These are phyloP conservation scores for Ctenosaura bakeri DNA, from an alignment of 2,797 vertebrate genomes.

Conservation along the genomic window DNA sequence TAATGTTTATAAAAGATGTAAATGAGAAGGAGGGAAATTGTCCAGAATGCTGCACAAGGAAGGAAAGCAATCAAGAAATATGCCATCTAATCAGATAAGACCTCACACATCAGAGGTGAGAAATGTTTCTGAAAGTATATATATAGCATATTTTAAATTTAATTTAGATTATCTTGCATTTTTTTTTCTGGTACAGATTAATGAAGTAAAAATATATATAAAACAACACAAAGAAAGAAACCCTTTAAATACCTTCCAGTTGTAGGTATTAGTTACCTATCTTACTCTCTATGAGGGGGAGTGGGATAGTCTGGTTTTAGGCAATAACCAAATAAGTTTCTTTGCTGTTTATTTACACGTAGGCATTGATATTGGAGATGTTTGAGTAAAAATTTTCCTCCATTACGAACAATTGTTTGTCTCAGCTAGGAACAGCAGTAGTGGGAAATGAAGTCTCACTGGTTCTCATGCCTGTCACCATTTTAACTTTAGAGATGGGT, in stretches of 20 bases:
- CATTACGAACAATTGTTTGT: background rate
- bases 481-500: background rate
- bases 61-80: slow-evolving; percentile 54
- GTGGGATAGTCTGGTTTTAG: background rate
- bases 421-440: slow-evolving; percentile 1
- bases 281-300: background rate
- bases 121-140: slow-evolving; percentile 15
- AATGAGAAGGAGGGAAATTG: background rate
- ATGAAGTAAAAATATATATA: rapidly evolving
- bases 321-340: slow-evolving; percentile 30
- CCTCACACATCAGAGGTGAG: slow-evolving; percentile 80
- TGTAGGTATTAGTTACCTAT: background rate
- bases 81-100: slow-evolving; percentile 68
- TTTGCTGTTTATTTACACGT: slow-evolving; percentile 4
- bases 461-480: background rate
- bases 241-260: background rate
- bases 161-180: background rate
- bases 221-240: background rate
- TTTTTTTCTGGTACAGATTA: slow-evolving; percentile 25
- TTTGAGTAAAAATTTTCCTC: background rate
- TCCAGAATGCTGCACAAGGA: slow-evolving; percentile 45
- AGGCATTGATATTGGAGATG: background rate
- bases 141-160: slow-evolving; percentile 2
- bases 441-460: background rate
- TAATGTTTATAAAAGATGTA: slow-evolving; percentile 64